phyloP scores from a whole-genome alignment of 2,888 invertebrate genomes.

The Lasioglossum villosulum region DNA sequence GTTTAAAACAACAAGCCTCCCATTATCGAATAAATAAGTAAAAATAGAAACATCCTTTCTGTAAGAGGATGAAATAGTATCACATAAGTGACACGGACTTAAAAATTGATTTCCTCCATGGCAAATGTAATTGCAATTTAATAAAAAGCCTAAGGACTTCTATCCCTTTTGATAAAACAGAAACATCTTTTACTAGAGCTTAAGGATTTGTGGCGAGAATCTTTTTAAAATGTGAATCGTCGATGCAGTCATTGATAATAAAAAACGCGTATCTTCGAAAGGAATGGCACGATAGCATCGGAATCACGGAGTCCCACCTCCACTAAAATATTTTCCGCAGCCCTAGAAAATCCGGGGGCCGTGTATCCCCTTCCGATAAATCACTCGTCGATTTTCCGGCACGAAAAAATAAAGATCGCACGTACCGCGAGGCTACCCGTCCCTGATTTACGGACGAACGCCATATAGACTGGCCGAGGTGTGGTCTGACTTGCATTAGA shows the following conservation, averaged over 20 bases:
- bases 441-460: conserved; percentile 64
- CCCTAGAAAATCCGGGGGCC: conserved; percentile 31
- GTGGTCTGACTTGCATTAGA: conserved; percentile 62
- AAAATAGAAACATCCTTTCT: background rate
- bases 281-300: background rate
- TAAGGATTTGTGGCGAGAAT: background rate
- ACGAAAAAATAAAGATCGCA: conserved; percentile 60
- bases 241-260: background rate
- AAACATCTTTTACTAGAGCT: background rate
- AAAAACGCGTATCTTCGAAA: background rate
- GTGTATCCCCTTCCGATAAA: conserved; percentile 47
- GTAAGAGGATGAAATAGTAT: too few relatives aligned
- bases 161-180: background rate
- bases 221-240: background rate
- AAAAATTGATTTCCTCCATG: background rate
- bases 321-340: background rate
- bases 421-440: conserved; percentile 23
- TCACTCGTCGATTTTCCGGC: conserved; percentile 51
- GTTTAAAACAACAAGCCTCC: background rate
- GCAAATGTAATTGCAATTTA: background rate
- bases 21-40: background rate
- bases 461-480: conserved; percentile 53
- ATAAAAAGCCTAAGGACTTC: background rate
- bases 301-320: background rate
- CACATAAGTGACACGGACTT: background rate